phyloP scores from a whole-genome alignment of 2,113 vertebrate species.

The Burhinus bistriatus region DNA sequence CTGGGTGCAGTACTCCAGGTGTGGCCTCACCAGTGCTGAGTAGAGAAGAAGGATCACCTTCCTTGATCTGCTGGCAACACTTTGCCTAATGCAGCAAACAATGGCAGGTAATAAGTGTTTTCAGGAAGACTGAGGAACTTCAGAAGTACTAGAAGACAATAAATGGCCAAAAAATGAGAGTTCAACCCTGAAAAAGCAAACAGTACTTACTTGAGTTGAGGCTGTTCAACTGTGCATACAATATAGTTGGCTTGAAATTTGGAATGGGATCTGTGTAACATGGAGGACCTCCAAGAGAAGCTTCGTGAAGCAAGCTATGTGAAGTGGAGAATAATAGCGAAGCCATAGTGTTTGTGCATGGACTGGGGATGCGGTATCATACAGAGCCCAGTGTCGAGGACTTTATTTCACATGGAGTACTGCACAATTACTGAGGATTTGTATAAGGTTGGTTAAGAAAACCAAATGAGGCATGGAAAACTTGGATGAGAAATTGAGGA shows the following conservation, averaged over 20 bases:
- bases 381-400: neutral
- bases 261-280: neutral
- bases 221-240: neutral
- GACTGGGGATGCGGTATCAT: neutral
- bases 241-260: neutral
- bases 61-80: neutral
- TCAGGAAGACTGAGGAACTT: neutral
- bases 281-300: neutral
- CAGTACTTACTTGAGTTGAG: neutral
- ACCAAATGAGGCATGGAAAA: neutral
- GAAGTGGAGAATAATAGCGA: neutral
- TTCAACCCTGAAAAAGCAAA: neutral
- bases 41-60: no score
- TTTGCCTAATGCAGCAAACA: neutral
- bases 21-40: neutral
- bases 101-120: neutral
- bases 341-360: neutral
- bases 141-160: neutral
- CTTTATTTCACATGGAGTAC: neutral
- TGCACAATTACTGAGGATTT: neutral
- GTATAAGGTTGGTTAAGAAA: neutral
- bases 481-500: neutral
- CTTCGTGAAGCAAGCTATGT: neutral
- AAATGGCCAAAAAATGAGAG: neutral
- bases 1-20: neutral